Evolutionary conservation across 2,797 vertebrate species (phyloP).

Genomic region (Eidolon dupreanum): DNA sequence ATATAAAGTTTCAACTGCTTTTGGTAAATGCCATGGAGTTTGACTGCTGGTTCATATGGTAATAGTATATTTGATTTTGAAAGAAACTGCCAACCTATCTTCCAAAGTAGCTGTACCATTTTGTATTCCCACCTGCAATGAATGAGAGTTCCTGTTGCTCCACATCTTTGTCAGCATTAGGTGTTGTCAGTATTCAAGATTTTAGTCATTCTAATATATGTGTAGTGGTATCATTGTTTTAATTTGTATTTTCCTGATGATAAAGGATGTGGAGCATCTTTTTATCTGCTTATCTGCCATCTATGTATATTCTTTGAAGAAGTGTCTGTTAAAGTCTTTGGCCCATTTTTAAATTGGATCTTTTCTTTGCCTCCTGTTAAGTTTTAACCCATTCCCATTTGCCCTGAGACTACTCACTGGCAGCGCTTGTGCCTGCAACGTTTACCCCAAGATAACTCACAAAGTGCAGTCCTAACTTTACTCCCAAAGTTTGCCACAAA

Average conservation of each 20-base stretch:
- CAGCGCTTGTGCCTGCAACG: too few species aligned
- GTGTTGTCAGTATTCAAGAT: background rate
- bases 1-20: background rate
- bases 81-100: background rate
- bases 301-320: background rate
- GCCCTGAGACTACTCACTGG: too few species aligned
- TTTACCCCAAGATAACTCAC: too few species aligned
- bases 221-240: background rate
- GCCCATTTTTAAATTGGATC: background rate
- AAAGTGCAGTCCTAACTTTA: too few species aligned
- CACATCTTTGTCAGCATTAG: background rate
- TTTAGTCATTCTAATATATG: background rate
- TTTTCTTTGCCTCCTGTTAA: background rate
- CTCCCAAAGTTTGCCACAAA: too few species aligned
- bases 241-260: background rate
- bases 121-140: background rate
- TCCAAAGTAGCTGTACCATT: background rate
- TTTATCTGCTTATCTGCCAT: background rate
- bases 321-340: background rate
- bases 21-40: background rate
- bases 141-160: background rate
- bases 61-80: background rate
- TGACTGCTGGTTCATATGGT: background rate
- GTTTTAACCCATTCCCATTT: background rate
- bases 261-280: background rate